Evolutionary conservation across 1,140 invertebrate species (phyloP), one percentile per base, ranked within the genome.

Genomic region (Coboldia fuscipes): DNA sequence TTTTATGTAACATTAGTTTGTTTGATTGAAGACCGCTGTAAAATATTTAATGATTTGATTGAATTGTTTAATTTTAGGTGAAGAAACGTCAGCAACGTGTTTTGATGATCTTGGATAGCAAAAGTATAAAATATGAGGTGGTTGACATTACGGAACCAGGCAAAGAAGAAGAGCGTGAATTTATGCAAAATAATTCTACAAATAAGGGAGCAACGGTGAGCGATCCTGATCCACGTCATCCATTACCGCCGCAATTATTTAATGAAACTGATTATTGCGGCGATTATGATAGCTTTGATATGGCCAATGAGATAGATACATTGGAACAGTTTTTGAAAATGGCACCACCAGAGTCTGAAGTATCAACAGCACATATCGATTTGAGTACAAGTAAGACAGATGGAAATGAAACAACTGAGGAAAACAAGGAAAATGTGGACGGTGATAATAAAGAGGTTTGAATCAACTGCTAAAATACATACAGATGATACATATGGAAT

Each of bases 121-220:
- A 85, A 63, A 75, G 70, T 54, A 77, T 94, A 43, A 65, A 75
- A 38, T 90, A 85, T 58, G 73, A 86, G 55, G 61, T 73, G 14
- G 75, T 94, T 43, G 90, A 97, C 56, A 92, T 97, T 45, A 80
- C 86, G 22, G 85, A 92, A 54, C 84, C 86, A 14, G 77, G 75
- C 22, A 75, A 75, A 51, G 86, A 93, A 56, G 59, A 70, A 33
- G 75, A 85, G 30, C 86, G 85, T 57, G 82, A 88, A 44, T 84
- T 84, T 48, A 93, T 97, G 85, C 78, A 89, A 56, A 70, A 70
- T 41, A 82, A 88, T 51, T 73, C 79, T 37, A 85, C 75, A 42
- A 68, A 75, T 32, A 76, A 72, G 49, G 75, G 76, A 18, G 71
- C 63, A 33, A 72, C 69, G 28, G 65, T 70, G 12, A 63, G 68